These are phyloP conservation scores for Synanthedon myopaeformis DNA, from an alignment of 2,888 invertebrate genomes.

Conservation along the genomic window DNA sequence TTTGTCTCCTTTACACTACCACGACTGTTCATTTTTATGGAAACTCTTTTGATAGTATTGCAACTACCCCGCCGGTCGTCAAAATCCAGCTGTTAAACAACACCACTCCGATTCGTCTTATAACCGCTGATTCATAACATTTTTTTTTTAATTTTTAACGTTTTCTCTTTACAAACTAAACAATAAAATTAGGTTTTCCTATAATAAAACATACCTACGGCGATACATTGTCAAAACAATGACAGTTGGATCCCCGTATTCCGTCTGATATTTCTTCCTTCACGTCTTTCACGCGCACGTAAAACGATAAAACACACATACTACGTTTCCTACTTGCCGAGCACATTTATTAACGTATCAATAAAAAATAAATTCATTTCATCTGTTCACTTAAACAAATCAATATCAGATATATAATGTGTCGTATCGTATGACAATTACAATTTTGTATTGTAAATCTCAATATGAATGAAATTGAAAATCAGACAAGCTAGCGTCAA, in stretches of 20 bases:
- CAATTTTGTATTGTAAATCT: background rate
- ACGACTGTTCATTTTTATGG: conserved; percentile 64
- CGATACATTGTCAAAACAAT: conserved; percentile 49
- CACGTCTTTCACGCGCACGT: conserved; percentile 61
- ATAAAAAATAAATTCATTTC: background rate
- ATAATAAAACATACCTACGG: conserved; percentile 12
- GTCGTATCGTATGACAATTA: background rate
- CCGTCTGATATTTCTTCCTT: conserved; percentile 58
- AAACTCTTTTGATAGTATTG: conserved; percentile 35
- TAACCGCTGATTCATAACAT: conserved; percentile 29
- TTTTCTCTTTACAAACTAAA: background rate
- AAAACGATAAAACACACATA: conserved; percentile 50
- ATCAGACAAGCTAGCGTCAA: background rate
- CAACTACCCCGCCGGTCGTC: conserved; percentile 65
- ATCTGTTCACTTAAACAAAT: background rate
- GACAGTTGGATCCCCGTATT: conserved; percentile 24
- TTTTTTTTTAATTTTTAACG: background rate
- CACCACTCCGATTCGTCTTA: conserved; percentile 51
- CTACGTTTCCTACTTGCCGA: conserved; percentile 22
- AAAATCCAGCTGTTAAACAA: conserved; percentile 34
- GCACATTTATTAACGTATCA: background rate
- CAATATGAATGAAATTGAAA: background rate
- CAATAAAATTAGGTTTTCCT: background rate
- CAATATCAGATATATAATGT: background rate
- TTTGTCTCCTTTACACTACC: conserved; percentile 60